Evolutionary conservation across 2,113 vertebrate species (phyloP), one percentile per base, ranked within the genome.

Genomic region (Phodopus roborovskii): DNA sequence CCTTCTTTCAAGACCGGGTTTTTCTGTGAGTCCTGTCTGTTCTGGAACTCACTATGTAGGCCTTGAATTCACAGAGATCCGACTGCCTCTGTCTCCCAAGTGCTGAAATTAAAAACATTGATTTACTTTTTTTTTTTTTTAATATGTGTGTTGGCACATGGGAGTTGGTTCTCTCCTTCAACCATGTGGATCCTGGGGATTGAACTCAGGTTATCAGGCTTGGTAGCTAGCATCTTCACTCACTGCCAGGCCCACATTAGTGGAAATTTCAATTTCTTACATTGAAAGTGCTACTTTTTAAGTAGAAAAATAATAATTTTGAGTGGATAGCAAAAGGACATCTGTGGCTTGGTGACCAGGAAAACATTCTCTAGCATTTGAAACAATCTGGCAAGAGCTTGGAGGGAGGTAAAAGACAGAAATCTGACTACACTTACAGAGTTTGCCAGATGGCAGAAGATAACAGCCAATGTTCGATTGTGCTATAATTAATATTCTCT

Each of bases 371-470:
- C 28, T 30, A 91, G 94, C 42, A 79, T 95, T 96, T 97, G 62
- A 91, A 92, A 79, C 24, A 79, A 73, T 77, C 85, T 95, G 95
- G 92, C 75, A 89, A 92, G 45, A 6, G 36, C 89, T 94, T 70
- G 7, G 78, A 97, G 50, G 88, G 82, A 97, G 45, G 85, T 48
- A 97, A 95, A 96, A 91, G 95, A 92, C 62, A 86, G 95, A 97
- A 97, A 95, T 95, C 92, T 96, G 96, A 97, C 77, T 94, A 88
- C 83, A 83, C 92, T 96, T 2, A 88, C 13, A 68, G 56, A 70
- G 94, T 93, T 68, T 93, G 56, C 97, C 96, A 98, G 96, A 95
- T 96, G 95, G 92, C 77, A 81, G 16, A 92, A 97, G 79, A 45
- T 88, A 91, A 90, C 81, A 70, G 30, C 92, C 90, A 96, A 89